Percentiles rank a stretch among this genome's conserved stretches.
Evolutionary conservation across 2,888 invertebrate genomes (phyloP).

Genomic region (Euplagia quadripunctaria): DNA sequence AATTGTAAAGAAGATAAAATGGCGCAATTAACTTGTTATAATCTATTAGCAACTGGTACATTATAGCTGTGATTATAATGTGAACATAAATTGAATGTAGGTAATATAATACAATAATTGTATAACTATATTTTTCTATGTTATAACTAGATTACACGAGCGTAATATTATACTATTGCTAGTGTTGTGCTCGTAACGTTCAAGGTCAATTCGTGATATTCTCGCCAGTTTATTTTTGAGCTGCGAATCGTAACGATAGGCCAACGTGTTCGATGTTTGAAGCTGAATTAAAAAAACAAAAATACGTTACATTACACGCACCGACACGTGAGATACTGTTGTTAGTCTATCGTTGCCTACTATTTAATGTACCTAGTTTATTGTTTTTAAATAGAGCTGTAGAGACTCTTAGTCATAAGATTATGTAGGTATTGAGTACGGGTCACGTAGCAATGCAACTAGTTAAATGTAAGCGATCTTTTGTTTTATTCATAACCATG

Average conservation of each 20-base stretch:
- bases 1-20: neutral
- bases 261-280: conserved; percentile 8
- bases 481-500: neutral
- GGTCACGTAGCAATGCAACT: conserved; percentile 2
- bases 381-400: neutral
- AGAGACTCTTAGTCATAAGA: neutral
- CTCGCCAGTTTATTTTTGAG: conserved; percentile 40
- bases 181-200: conserved; percentile 29
- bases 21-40: neutral
- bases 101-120: neutral
- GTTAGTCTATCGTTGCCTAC: neutral
- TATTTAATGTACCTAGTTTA: neutral
- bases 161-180: conserved; percentile 27
- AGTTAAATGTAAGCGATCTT: conserved; percentile 13
- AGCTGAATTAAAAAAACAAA: conserved; percentile 3
- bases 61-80: neutral
- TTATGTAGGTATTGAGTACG: conserved; percentile 3
- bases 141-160: conserved; percentile 2
- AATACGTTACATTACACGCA: conserved; percentile 6
- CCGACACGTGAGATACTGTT: neutral
- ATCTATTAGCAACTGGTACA: neutral
- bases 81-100: neutral
- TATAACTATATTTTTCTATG: neutral
- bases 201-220: conserved; percentile 35
- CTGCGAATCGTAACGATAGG: conserved; percentile 36